Conservation (phyloP, 92 coral and sea anemone genomes). For the Phenganax subtilis region DNA sequence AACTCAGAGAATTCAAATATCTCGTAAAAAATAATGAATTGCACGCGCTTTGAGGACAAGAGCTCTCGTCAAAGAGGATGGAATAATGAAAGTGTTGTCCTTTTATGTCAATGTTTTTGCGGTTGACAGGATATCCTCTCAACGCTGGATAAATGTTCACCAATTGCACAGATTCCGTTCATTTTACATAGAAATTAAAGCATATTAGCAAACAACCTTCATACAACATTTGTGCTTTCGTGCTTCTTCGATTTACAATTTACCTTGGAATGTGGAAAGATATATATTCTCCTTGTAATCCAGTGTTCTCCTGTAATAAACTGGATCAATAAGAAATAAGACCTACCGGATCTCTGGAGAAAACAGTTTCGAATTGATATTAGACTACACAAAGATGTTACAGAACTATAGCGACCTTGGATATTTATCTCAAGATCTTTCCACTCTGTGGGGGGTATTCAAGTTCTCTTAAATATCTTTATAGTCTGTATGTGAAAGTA, state of each 20-base stretch:
- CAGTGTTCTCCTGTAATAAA: no score
- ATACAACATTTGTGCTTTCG: background rate
- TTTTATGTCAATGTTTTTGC: constrained; percentile 1
- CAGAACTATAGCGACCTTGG: background rate
- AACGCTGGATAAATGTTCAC: background rate
- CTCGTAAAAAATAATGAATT: background rate
- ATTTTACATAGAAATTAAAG: constrained; percentile 5
- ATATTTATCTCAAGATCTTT: background rate
- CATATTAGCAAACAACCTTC: background rate
- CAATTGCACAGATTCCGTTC: background rate
- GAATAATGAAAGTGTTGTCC: constrained; percentile 2
- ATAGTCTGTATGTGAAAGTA: constrained; percentile 1
- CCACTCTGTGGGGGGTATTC: constrained; percentile 5
- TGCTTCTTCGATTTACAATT: no score
- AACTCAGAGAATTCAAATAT: background rate
- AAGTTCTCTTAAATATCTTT: background rate
- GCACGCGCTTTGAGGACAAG: constrained; percentile 2
- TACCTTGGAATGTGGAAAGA: no score
- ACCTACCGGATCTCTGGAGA: no score
- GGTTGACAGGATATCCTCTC: constrained; percentile 1
- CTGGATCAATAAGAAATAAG: no score
- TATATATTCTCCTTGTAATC: no score
- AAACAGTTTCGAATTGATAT: no score
- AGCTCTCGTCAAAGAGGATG: constrained; percentile 1
- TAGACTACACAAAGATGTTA: background rate